Base-by-base conservation (phyloP, 2,888 invertebrate species). In the Sphecodes monilicornis region DNA sequence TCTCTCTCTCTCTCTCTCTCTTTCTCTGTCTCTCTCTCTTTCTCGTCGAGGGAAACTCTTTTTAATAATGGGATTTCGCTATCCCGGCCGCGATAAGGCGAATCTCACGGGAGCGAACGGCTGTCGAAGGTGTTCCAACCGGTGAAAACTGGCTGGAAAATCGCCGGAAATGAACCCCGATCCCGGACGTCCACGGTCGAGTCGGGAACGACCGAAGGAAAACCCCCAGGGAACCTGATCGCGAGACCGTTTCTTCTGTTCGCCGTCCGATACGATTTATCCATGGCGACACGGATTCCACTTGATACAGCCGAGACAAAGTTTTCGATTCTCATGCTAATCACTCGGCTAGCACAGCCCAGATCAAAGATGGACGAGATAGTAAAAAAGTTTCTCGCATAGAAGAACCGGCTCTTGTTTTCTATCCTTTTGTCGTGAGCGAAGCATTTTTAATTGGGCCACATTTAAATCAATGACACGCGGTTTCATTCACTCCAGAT, bases 21-120 rank as follows among this genome's bases (percentile, higher is more conserved):
- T 57, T 26, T 57, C 22, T 26, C 57, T 6, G 13, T 26, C 57
- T 3, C 57, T 57, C 57, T 13, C 57, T 43, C 22, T 39, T 8
- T 39, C 22, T 50, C 22, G 22, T 22, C 50, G 26, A 26, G 57
- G 1, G 16, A 57, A 66, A 36, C 66, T 36, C 66, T 46, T 29
- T 64, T 36, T 46, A 77, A 82, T 82, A 84, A 82, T 78, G 68
- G 74, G 78, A 82, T 84, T 84, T 74, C 57, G 57, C 77, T 43
- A 64, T 64, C 41, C 22, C 29, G 18, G 72, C 43, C 72, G 50
- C 68, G 74, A 82, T 82, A 75, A 80, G 70, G 43, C 13, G 36
- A 68, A 73, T 69, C 46, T 81, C 76, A 26, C 68, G 75, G 26
- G 69, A n/a, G 39, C 36, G 46, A 72, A 60, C 22, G 39, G 10